A percentile compares a stretch with the other conserved stretches of the same genome.
phyloP scores from a whole-genome alignment of 1,140 invertebrate genomes.

The Manduca sexta region DNA sequence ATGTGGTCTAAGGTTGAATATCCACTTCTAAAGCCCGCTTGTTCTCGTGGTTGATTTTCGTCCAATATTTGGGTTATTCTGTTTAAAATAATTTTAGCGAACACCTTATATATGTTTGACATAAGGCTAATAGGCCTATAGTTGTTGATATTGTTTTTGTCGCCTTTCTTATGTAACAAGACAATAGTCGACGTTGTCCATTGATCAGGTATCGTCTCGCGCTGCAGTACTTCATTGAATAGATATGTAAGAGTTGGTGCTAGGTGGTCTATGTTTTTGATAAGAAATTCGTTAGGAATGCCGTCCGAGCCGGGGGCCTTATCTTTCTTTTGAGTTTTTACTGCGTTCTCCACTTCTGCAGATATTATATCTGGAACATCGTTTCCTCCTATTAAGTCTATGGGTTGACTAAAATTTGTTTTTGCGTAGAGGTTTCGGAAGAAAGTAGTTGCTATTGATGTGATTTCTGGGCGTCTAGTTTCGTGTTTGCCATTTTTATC shows the following conservation, averaged over 20 bases:
- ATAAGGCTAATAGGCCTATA: neutral
- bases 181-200: neutral
- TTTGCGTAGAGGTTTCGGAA: constrained; percentile 14
- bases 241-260: too few relatives aligned
- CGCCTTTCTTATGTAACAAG: neutral
- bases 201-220: neutral
- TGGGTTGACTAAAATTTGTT: too few relatives aligned
- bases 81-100: neutral
- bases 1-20: constrained; percentile 1
- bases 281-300: too few relatives aligned
- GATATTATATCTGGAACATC: too few relatives aligned
- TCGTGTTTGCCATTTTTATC: constrained; percentile 10
- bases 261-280: too few relatives aligned
- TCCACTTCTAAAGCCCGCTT: neutral
- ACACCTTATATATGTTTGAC: neutral
- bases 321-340: too few relatives aligned
- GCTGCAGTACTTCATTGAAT: neutral
- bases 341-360: too few relatives aligned
- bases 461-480: constrained; percentile 15
- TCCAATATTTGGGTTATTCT: neutral
- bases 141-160: neutral
- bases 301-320: too few relatives aligned
- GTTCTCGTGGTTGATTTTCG: constrained; percentile 1
- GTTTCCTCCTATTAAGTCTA: too few relatives aligned
- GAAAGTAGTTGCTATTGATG: constrained; percentile 20